Base-by-base conservation (phyloP, 2,113 vertebrate species). In the Eonycteris spelaea region DNA sequence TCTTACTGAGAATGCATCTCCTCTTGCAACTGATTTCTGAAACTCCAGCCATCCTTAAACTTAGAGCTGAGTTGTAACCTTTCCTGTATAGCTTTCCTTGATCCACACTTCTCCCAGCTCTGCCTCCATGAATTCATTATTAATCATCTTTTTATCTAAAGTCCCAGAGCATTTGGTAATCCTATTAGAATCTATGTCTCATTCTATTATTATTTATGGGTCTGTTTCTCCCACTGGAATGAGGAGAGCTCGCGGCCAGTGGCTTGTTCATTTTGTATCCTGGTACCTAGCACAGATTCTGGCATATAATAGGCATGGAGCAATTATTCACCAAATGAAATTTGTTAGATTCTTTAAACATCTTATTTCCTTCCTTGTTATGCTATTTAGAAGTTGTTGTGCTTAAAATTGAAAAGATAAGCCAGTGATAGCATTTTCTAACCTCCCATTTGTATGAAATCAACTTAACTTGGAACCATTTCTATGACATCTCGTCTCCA, bases 381-480 rank as follows among this genome's bases (percentile, higher is more conserved):
- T 1, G 33, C 15, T 65, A 14, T 68, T 65, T 96, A 78, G 30
- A 92, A 21, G 12, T 57, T 13, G 40, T 73, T 78, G 2, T 75
- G 43, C n/a, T 88, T 65, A 91, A 91, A 91, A 45, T 38, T 5
- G 14, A 79, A 85, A 80, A 11, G 14, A 85, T 92, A 77, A 95
- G 2, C 35, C 68, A 78, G 7, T 35, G 77, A 73, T n/a, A 43
- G 35, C 45, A 82, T 53, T 94, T 92, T 78, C n/a, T 89, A 74
- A 92, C 83, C 40, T 83, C 19, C 9, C 6, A 53, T 10, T 90
- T 95, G 86, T 65, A 83, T 82, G 43, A 95, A 96, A 94, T 70
- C 65, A 65, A 86, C 55, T 88, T 86, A 71, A 80, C 4, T 68
- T 51, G 53, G 18, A 87, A 75, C 21, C 53, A 59, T 85, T n/a